Evolutionary conservation across 92 coral and sea anemone genomes (phyloP).

Genomic region (Montipora capitata): DNA sequence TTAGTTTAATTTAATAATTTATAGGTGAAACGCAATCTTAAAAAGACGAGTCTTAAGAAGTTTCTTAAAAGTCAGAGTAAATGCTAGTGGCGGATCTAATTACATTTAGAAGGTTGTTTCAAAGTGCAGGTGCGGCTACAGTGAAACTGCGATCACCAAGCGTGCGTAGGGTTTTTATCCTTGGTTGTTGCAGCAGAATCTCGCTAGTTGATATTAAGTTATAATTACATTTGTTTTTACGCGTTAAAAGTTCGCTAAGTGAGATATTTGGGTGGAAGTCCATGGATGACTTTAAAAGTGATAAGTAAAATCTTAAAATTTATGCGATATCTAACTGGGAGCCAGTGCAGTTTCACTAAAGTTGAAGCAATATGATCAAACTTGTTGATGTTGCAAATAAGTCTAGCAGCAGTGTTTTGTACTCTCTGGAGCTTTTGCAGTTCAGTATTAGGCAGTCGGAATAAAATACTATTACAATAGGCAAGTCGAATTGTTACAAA

Average conservation of each 20-base stretch:
- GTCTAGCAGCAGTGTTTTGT: conserved; percentile 55
- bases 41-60: no score
- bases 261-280: neutral
- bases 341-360: conserved; percentile 53
- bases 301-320: conserved; percentile 43
- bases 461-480: conserved; percentile 36
- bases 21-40: neutral
- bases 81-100: conserved; percentile 34
- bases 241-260: conserved; percentile 31
- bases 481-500: conserved; percentile 22
- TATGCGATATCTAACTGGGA: conserved; percentile 47
- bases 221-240: conserved; percentile 45
- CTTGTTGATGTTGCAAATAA: conserved; percentile 44
- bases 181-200: conserved; percentile 48
- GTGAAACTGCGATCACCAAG: conserved; percentile 59
- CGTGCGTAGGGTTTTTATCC: conserved; percentile 50
- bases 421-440: conserved; percentile 50
- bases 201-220: conserved; percentile 52
- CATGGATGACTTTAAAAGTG: conserved; percentile 25
- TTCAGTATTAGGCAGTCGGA: conserved; percentile 30
- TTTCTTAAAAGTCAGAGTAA: neutral
- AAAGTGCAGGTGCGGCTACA: conserved; percentile 47
- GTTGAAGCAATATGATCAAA: conserved; percentile 56
- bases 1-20: neutral
- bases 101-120: conserved; percentile 46